Percentiles rank a stretch among this genome's conserved stretches.
These are phyloP conservation scores for Promerops cafer DNA, from an alignment of 2,113 vertebrate species.

Conservation along the genomic window DNA sequence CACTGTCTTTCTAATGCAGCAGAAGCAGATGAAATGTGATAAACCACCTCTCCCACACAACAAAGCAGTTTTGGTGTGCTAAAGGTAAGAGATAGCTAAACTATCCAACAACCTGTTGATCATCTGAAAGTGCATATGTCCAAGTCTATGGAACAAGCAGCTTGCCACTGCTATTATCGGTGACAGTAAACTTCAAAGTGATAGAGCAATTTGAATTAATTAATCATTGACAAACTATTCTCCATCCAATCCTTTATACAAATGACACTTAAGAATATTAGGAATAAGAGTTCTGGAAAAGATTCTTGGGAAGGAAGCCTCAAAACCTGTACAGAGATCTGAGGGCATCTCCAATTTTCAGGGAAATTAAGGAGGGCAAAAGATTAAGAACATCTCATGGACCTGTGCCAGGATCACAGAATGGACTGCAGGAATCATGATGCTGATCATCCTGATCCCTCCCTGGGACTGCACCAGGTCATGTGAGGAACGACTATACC, in stretches of 20 bases:
- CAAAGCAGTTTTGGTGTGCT: neutral
- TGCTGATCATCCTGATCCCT: rapidly evolving
- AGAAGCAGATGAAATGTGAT: neutral
- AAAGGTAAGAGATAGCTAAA: neutral
- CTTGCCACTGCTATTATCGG: neutral
- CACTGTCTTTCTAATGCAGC: neutral
- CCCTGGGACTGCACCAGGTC: neutral
- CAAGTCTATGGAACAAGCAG: neutral
- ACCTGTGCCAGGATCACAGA: neutral
- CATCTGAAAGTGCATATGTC: neutral
- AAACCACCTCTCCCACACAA: neutral
- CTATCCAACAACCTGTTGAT: neutral
- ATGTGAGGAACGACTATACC: neutral
- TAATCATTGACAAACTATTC: neutral
- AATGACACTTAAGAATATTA: neutral
- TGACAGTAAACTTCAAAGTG: neutral
- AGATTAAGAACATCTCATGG: neutral
- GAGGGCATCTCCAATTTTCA: neutral
- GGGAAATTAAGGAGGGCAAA: neutral
- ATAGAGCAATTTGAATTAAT: neutral
- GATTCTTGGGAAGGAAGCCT: neutral
- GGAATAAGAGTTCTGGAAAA: neutral
- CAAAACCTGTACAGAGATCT: neutral
- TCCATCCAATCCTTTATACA: neutral
- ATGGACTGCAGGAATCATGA: neutral